phyloP scores from a whole-genome alignment of 2,113 vertebrate species.

The Channa argus region DNA sequence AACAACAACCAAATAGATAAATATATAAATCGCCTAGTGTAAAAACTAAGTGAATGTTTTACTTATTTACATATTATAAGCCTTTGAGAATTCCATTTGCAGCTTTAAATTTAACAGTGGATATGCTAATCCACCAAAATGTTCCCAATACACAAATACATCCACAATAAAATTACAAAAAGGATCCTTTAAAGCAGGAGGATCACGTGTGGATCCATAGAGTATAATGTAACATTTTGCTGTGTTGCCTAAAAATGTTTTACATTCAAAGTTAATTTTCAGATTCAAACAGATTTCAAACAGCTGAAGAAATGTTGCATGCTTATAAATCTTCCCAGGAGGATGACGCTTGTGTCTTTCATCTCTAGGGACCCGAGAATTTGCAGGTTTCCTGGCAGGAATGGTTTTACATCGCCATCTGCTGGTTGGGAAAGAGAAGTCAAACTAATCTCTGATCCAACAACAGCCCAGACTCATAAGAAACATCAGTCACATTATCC shows the following conservation, averaged over 20 bases:
- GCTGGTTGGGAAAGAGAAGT: slow-evolving; percentile 45
- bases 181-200: not conserved
- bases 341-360: slow-evolving; percentile 57
- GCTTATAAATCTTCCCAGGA: slow-evolving; percentile 55
- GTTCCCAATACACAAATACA: slow-evolving; percentile 27
- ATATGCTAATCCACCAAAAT: slow-evolving; percentile 20
- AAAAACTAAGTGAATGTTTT: slow-evolving; percentile 10
- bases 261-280: slow-evolving; percentile 28
- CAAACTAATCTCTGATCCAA: not conserved
- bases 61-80: slow-evolving; percentile 44
- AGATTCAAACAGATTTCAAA: slow-evolving; percentile 13
- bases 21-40: no score
- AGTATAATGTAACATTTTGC: no score
- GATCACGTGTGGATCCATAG: slow-evolving; percentile 20
- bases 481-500: not conserved
- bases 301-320: slow-evolving; percentile 45
- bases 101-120: slow-evolving; percentile 15
- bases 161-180: slow-evolving; percentile 10
- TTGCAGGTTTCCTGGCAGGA: not conserved
- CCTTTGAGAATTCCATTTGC: slow-evolving; percentile 30
- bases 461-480: not conserved
- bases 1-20: no score
- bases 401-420: slow-evolving; percentile 67
- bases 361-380: slow-evolving; percentile 48
- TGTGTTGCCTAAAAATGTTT: not conserved